phyloP scores from a whole-genome alignment of 2,113 vertebrate genomes.

The Bubalus kerabau region DNA sequence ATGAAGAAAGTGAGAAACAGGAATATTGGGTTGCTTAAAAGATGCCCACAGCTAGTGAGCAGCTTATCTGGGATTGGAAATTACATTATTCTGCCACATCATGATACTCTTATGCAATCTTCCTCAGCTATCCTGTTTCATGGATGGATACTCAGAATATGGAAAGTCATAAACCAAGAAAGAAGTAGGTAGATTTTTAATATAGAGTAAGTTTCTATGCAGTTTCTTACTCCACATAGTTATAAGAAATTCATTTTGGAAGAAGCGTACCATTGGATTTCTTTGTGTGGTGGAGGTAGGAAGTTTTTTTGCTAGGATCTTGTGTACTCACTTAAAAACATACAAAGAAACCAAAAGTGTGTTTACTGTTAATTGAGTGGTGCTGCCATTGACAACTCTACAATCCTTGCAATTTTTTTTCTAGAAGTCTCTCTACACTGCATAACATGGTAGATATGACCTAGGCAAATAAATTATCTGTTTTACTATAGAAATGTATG shows the following conservation, averaged over 20 bases:
- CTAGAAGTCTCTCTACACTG: slow-evolving; percentile 9
- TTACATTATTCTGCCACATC: not conserved
- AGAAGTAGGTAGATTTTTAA: not conserved
- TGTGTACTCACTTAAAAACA: not conserved
- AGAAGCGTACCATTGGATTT: not conserved
- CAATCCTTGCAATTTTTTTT: not conserved
- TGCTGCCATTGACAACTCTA: not conserved
- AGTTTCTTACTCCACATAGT: not conserved
- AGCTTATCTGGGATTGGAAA: not conserved
- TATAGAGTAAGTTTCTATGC: not conserved
- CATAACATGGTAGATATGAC: not conserved
- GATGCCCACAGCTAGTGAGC: not conserved
- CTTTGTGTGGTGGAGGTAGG: not conserved
- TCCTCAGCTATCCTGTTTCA: not conserved
- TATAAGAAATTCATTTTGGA: not conserved
- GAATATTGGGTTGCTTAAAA: not conserved
- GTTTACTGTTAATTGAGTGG: not conserved
- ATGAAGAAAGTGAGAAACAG: not conserved
- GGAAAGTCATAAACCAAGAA: not conserved
- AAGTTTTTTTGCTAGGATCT: not conserved
- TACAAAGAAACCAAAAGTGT: not conserved
- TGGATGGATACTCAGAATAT: not conserved
- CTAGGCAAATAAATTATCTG: slow-evolving; percentile 13
- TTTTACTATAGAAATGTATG: slow-evolving; percentile 21
- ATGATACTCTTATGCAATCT: not conserved